Base-by-base conservation (phyloP, 1,140 invertebrate species). In the Ectropis grisescens region DNA sequence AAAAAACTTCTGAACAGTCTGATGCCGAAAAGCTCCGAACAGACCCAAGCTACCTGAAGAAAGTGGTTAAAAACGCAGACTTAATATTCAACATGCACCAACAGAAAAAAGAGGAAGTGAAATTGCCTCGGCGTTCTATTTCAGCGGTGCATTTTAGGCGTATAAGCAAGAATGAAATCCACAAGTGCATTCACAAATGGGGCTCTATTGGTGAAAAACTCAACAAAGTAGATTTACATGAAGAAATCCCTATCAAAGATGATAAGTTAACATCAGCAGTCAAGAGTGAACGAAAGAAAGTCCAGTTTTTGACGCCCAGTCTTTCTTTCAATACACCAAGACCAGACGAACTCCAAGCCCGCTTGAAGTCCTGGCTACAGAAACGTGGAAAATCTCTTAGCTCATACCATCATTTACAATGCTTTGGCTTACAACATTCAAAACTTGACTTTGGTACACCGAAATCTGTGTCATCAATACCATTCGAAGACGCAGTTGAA, bases 361-460 rank as follows among this genome's bases (percentile, higher is more conserved):
- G 72, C 30, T 51, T 87, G 11, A 70, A 80, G 16, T 64, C 65
- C 22, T 87, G 85, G 84, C 47, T 86, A 3, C 54, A 71, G 22
- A 79, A 75, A 32, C 68, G 62, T 25, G 82, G 82, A 2, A 85
- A 84, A 56, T 71, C 75, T 11, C 22, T 83, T 12, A 65, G 81
- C 40, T 66, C 68, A 0, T 85, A 79, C 40, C 75, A 83, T 26
- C 82, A 86, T 58, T 70, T 86, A 37, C 83, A 84, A 54, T 85
- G 79, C 46, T 85, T 85, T 37, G 81, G 81, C 6, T 29, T 82
- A 28, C 58, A 79, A 32, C 59, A 80, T 36, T 31, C 74, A n/a
- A 11, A 24, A 28, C 29, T 27, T 58, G 0, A 55, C 46, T 2
- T 27, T 50, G n/a, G n/a, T n/a, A n/a, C n/a, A n/a, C n/a, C n/a